Evolutionary conservation across 2,113 vertebrate species (phyloP).

Genomic region (Pterophyllum scalare): DNA sequence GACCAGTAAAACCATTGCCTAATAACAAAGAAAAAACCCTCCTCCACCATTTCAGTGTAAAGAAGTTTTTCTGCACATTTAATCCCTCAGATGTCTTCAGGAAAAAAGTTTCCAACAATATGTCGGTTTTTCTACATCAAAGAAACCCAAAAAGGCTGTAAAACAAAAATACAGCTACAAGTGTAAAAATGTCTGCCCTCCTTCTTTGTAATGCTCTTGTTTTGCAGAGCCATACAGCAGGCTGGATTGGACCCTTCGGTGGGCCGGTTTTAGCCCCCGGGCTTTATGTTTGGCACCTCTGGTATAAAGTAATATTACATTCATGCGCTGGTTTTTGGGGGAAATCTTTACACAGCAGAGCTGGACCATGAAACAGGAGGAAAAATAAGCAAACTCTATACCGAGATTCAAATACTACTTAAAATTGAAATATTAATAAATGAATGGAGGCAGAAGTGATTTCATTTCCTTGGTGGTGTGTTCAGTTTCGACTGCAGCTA

Average conservation of each 20-base stretch:
- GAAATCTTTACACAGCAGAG: neutral
- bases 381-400: neutral
- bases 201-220: neutral
- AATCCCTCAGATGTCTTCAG: too few species aligned
- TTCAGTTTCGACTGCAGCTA: neutral
- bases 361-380: rapidly evolving
- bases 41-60: too few species aligned
- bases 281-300: neutral
- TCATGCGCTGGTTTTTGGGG: neutral
- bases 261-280: neutral
- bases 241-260: neutral
- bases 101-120: too few species aligned
- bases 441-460: neutral
- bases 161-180: too few species aligned
- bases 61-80: too few species aligned
- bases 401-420: neutral
- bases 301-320: neutral
- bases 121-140: too few species aligned
- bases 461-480: neutral
- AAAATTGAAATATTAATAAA: neutral
- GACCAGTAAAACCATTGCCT: too few species aligned
- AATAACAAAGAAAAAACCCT: too few species aligned
- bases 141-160: rapidly evolving
- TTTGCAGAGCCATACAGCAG: neutral
- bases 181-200: neutral